A percentile compares a stretch with the other conserved stretches of the same genome.
Conservation (phyloP, 2,797 vertebrate species). For the Aratinga solstitialis region DNA sequence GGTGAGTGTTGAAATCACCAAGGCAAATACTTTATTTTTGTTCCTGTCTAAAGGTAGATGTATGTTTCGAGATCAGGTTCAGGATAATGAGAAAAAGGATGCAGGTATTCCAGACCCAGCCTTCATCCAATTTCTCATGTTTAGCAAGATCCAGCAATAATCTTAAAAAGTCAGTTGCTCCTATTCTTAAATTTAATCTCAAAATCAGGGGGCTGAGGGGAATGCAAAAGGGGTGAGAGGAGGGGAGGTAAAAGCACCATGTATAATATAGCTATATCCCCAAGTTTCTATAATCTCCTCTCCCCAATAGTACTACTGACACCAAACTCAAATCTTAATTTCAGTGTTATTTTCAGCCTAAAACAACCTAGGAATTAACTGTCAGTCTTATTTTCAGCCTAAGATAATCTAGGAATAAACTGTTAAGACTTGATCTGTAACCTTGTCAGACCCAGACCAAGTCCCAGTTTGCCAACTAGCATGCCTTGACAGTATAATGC, state of each 20-base stretch:
- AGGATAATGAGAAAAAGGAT: not conserved
- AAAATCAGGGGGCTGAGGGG: accelerated
- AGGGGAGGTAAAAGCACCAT: not conserved
- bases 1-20: not conserved
- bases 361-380: not conserved
- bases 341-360: not conserved
- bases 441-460: not conserved
- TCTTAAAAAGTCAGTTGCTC: not conserved
- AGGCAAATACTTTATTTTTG: not conserved
- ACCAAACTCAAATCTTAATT: not conserved
- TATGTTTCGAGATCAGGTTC: not conserved
- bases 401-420: not conserved
- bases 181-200: not conserved
- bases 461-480: not conserved
- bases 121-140: not conserved
- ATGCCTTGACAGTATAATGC: not conserved
- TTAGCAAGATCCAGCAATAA: not conserved
- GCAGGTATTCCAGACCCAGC: not conserved
- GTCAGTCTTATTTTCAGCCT: not conserved
- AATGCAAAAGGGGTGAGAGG: not conserved
- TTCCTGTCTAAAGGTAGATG: not conserved
- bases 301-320: not conserved
- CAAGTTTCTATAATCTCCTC: not conserved
- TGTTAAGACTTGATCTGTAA: not conserved
- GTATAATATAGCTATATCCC: not conserved